Evolutionary conservation across 2,888 invertebrate genomes (phyloP).

Genomic region (Leptinotarsa tumamoca): DNA sequence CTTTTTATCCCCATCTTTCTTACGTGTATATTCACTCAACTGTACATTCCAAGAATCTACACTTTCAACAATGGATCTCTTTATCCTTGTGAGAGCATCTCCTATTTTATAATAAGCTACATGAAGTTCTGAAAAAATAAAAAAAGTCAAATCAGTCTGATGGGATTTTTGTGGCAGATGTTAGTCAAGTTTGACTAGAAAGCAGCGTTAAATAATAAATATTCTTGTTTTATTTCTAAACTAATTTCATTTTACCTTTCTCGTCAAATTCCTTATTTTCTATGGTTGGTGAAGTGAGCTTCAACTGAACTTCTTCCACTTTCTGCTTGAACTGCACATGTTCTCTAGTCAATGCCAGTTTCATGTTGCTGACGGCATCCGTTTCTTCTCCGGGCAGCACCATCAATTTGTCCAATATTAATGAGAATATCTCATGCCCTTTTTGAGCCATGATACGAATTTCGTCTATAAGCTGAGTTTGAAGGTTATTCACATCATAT

Average conservation of each 20-base stretch:
- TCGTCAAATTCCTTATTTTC: constrained; percentile 67
- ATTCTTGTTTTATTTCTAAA: neutral
- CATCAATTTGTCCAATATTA: constrained; percentile 75
- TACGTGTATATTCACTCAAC: constrained; percentile 64
- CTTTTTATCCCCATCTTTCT: constrained; percentile 61
- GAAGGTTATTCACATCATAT: constrained; percentile 71
- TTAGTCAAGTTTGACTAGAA: too few species aligned
- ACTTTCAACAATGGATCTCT: constrained; percentile 76
- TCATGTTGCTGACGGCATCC: constrained; percentile 70
- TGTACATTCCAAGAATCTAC: constrained; percentile 79
- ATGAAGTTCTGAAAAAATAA: constrained; percentile 57
- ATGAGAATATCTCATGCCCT: constrained; percentile 84
- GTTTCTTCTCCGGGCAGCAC: constrained; percentile 71
- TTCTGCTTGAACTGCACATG: constrained; percentile 81
- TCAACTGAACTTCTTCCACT: constrained; percentile 84
- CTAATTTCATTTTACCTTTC: constrained; percentile 48
- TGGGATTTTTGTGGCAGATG: too few species aligned
- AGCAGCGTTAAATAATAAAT: too few species aligned
- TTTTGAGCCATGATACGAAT: constrained; percentile 74
- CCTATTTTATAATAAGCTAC: constrained; percentile 69
- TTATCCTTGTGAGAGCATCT: constrained; percentile 75
- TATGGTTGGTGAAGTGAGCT: constrained; percentile 76
- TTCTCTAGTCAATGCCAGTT: constrained; percentile 74
- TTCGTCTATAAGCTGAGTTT: constrained; percentile 76
- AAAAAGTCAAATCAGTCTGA: too few species aligned